Conservation (phyloP, 2,888 invertebrate species). For the Callimorpha dominula region DNA sequence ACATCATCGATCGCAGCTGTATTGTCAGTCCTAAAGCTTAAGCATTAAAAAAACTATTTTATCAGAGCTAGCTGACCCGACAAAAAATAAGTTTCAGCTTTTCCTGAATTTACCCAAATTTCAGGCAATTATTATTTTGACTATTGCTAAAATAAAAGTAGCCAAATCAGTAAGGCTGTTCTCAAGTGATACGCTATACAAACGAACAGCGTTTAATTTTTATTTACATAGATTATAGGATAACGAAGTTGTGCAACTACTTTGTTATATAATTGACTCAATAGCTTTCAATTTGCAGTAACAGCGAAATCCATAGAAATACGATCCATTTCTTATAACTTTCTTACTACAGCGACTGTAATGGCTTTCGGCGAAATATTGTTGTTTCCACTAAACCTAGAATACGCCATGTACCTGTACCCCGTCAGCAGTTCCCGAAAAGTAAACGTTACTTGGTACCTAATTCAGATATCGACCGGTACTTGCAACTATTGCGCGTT, state of each 20-base stretch:
- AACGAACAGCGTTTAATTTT: too few species aligned
- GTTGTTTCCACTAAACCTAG: slow-evolving; percentile 30
- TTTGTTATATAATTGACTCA: neutral
- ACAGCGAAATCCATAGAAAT: neutral
- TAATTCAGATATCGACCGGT: neutral
- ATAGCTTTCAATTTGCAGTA: neutral
- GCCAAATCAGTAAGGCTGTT: too few species aligned
- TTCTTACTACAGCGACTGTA: slow-evolving; percentile 11
- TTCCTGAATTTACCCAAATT: too few species aligned
- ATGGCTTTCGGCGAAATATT: slow-evolving; percentile 28
- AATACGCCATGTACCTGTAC: neutral
- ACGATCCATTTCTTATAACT: neutral
- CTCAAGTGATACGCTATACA: too few species aligned
- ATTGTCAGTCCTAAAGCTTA: too few species aligned
- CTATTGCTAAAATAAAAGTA: too few species aligned
- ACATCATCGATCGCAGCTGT: too few species aligned
- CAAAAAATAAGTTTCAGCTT: too few species aligned
- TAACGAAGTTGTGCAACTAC: neutral
- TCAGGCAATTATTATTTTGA: too few species aligned
- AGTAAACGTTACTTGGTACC: slow-evolving; percentile 19
- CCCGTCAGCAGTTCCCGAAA: slow-evolving; percentile 25
- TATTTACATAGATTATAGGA: too few species aligned
- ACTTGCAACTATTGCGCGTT: neutral
- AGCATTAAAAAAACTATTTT: too few species aligned
- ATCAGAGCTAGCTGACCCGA: too few species aligned